Percentiles rank a stretch among this genome's conserved stretches.
phyloP scores from a whole-genome alignment of 2,888 invertebrate species.

The Melanophora roralis region DNA sequence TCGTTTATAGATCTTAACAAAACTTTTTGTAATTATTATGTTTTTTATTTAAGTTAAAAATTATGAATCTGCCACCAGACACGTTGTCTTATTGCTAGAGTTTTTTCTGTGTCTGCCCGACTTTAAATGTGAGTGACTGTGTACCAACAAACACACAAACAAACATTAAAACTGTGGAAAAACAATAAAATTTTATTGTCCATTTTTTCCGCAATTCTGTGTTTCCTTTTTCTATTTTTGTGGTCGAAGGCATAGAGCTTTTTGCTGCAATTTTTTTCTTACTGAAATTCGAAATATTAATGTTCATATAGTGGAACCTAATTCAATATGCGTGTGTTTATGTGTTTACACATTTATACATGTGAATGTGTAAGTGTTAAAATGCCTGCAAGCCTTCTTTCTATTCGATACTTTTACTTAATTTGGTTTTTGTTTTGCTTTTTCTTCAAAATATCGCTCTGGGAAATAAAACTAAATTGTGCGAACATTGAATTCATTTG shows the following conservation, averaged over 20 bases:
- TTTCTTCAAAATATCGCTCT: constrained; percentile 18
- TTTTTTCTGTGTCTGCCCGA: no score
- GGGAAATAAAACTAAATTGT: constrained; percentile 44
- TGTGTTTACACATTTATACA: no score
- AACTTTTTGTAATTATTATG: no score
- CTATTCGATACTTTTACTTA: constrained; percentile 2
- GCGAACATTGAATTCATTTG: constrained; percentile 8
- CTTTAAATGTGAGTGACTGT: no score
- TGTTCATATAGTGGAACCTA: background rate
- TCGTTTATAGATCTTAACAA: no score
- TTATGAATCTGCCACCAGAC: no score
- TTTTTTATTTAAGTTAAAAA: no score
- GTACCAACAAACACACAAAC: background rate
- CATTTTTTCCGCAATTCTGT: background rate
- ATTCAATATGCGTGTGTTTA: background rate
- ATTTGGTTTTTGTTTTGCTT: constrained; percentile 1
- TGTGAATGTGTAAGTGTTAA: background rate
- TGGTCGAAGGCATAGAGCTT: background rate
- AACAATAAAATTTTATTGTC: constrained; percentile 48
- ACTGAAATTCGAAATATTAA: background rate
- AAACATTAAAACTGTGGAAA: constrained; percentile 35
- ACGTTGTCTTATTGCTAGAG: no score
- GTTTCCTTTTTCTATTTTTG: background rate
- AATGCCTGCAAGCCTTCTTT: background rate
- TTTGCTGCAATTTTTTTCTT: background rate